Evolutionary conservation across 2,797 vertebrate genomes (phyloP).

Genomic region (Echeneis naucrates): DNA sequence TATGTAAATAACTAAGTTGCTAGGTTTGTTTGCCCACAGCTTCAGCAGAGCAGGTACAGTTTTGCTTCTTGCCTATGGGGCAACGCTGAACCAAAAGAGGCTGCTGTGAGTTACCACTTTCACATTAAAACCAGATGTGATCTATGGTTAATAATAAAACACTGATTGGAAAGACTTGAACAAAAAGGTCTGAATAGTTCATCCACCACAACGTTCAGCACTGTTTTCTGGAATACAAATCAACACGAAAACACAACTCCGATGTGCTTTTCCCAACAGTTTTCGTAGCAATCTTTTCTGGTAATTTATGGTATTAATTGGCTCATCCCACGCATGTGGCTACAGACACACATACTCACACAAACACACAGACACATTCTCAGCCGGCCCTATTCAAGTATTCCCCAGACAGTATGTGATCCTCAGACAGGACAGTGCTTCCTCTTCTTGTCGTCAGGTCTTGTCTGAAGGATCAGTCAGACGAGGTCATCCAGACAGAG

Average conservation of each 20-base stretch:
- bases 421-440: slow-evolving; percentile 80
- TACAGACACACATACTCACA: slow-evolving; percentile 15
- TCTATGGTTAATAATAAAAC: neutral
- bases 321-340: slow-evolving; percentile 52
- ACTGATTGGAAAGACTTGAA: neutral
- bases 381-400: slow-evolving; percentile 64
- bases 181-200: neutral
- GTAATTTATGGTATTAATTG: slow-evolving; percentile 78
- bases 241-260: slow-evolving; percentile 26
- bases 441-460: slow-evolving; percentile 69
- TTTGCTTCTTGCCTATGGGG: too few relatives aligned
- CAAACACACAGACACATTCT: slow-evolving; percentile 46
- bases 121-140: neutral
- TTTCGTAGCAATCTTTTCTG: slow-evolving; percentile 64
- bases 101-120: neutral
- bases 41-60: neutral
- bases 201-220: neutral
- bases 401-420: slow-evolving; percentile 78
- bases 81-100: too few relatives aligned
- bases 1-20: neutral
- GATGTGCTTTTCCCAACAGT: slow-evolving; percentile 35
- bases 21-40: neutral
- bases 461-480: slow-evolving; percentile 80
- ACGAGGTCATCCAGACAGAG: slow-evolving; percentile 75
- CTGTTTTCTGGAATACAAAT: slow-evolving; percentile 33